Evolutionary conservation across 2,888 invertebrate genomes (phyloP).

Genomic region (Mesopsocus fuscifrons): DNA sequence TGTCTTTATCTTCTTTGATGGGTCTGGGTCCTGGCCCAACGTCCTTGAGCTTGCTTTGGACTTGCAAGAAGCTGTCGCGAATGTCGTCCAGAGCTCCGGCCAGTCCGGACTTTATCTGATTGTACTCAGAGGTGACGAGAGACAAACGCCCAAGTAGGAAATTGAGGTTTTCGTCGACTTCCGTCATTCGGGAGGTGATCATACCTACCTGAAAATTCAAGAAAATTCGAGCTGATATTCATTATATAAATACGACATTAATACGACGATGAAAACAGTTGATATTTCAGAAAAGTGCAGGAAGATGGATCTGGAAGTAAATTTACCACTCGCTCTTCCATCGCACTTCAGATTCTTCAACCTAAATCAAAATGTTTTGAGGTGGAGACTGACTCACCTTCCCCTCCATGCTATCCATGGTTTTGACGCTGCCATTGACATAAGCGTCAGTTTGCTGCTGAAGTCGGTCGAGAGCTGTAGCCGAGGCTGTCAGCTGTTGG

Average conservation of each 20-base stretch:
- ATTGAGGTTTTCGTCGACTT: constrained; percentile 66
- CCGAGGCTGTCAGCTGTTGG: constrained; percentile 58
- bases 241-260: too few relatives aligned
- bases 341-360: too few relatives aligned
- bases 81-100: constrained; percentile 52
- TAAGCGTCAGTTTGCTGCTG: constrained; percentile 59
- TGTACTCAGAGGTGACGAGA: constrained; percentile 68
- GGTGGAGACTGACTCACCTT: too few relatives aligned
- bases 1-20: constrained; percentile 23
- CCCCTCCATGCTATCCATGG: constrained; percentile 16
- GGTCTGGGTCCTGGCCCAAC: constrained; percentile 27
- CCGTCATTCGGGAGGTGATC: constrained; percentile 55
- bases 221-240: too few relatives aligned
- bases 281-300: too few relatives aligned
- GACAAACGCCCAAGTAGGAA: constrained; percentile 59
- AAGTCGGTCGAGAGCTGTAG: constrained; percentile 51
- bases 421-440: constrained; percentile 55
- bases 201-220: constrained; percentile 45
- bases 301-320: too few relatives aligned
- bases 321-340: too few relatives aligned
- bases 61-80: constrained; percentile 40
- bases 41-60: constrained; percentile 29
- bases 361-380: too few relatives aligned
- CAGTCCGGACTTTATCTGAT: constrained; percentile 55
- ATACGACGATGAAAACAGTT: too few relatives aligned